Evolutionary conservation across 2,113 vertebrate species (phyloP).

Genomic region (Crocuta crocuta): DNA sequence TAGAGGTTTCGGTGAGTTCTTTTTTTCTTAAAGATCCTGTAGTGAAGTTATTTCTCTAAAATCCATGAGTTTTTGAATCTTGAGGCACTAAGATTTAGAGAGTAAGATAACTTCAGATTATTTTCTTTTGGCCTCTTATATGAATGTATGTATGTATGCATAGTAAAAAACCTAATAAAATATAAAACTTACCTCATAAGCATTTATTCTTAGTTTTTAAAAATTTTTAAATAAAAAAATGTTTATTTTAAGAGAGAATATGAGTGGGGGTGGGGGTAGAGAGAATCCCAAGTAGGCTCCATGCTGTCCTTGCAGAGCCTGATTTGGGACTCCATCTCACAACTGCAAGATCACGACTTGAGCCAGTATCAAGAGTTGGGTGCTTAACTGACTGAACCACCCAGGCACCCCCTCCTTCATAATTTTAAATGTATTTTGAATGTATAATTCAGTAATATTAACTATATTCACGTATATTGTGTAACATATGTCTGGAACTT

Average conservation of each 20-base stretch:
- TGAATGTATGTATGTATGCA: background rate
- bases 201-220: background rate
- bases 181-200: background rate
- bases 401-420: background rate
- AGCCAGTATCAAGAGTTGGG: too few relatives aligned
- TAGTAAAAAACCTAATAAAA: background rate
- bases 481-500: background rate
- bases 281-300: too few relatives aligned
- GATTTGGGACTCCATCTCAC: too few relatives aligned
- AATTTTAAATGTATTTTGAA: background rate
- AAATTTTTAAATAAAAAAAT: too few relatives aligned
- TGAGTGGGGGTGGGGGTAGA: too few relatives aligned
- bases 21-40: background rate
- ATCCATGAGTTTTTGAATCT: background rate
- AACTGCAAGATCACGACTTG: too few relatives aligned
- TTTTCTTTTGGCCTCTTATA: background rate
- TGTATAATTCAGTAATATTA: background rate
- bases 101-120: background rate
- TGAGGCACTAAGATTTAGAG: background rate
- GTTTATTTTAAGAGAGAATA: too few relatives aligned
- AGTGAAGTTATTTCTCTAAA: background rate
- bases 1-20: constrained; percentile 95
- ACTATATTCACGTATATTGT: background rate
- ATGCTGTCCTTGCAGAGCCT: too few relatives aligned
- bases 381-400: too few relatives aligned